A percentile compares a stretch with the other conserved stretches of the same genome.
Conservation (phyloP, 1,140 invertebrate species). For the Drosophila nannoptera region DNA sequence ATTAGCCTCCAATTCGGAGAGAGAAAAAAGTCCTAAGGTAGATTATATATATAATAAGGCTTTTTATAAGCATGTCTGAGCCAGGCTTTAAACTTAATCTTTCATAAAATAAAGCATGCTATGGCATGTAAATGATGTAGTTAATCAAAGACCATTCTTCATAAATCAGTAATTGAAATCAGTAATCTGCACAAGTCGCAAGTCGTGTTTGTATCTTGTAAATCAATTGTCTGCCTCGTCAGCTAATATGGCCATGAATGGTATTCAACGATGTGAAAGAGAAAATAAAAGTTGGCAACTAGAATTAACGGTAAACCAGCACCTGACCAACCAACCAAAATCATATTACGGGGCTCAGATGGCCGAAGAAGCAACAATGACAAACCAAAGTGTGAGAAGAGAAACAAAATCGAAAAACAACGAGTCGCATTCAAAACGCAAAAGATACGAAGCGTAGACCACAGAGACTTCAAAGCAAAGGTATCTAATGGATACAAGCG, state of each 20-base stretch:
- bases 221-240: constrained; percentile 12
- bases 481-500: constrained; percentile 67
- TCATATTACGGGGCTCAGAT: constrained; percentile 26
- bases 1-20: too few relatives aligned
- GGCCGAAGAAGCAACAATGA: constrained; percentile 13
- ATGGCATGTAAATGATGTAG: too few relatives aligned
- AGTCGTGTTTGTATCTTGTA: not conserved
- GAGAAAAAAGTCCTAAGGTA: too few relatives aligned
- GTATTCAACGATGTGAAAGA: constrained; percentile 16
- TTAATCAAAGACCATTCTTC: too few relatives aligned
- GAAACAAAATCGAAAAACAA: constrained; percentile 19
- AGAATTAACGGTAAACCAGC: constrained; percentile 32
- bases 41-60: too few relatives aligned
- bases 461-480: constrained; percentile 34
- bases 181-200: too few relatives aligned
- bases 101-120: too few relatives aligned
- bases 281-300: not conserved
- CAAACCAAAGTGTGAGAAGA: constrained; percentile 30
- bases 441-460: constrained; percentile 3
- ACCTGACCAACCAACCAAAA: constrained; percentile 24
- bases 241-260: constrained; percentile 45
- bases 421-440: constrained; percentile 36
- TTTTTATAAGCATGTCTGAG: too few relatives aligned
- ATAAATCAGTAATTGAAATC: too few relatives aligned
- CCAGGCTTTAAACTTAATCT: too few relatives aligned